Evolutionary conservation across 2,113 vertebrate genomes (phyloP), one percentile per base, ranked within the genome.

Genomic region (Sylvia atricapilla): DNA sequence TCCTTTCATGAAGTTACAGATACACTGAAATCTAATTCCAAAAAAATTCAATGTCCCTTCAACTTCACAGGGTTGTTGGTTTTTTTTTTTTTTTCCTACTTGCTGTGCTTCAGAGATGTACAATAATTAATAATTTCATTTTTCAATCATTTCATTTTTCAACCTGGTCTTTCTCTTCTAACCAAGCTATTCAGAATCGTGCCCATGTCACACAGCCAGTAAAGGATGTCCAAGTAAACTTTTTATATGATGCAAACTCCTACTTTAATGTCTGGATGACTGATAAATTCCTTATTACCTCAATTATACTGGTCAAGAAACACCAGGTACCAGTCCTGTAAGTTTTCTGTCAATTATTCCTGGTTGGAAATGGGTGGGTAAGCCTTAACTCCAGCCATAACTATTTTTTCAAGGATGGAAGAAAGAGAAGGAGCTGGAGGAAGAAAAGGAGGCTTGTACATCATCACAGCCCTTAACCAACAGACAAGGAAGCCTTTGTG

Each of bases 1-100:
- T 90, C 78, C 90, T 96, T 94, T 96, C 73, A 87, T 84, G 69
- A 64, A 93, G 84, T 53, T 53, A 76, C 21, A 84, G 74, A 68
- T 62, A 84, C 60, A 64, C 3, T 67, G 33, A 52, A 92, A 87
- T 70, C 58, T 69, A 64, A n/a, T 94, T 95, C 2, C 1, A 46
- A 92, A 89, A 70, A 75, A 41, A 67, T 20, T 84, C 89, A 89
- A 76, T 90, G 81, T 39, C 82, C 80, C 80, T 93, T 95, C 84
- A 90, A 50, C 80, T 92, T 84, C 56, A 72, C 33, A 70, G 75
- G 75, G 58, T 13, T n/a, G n/a, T n/a, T n/a, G n/a, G n/a, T n/a
- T n/a, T 44, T 79, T 19, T 44, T 46, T 24, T 49, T 46, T 47
- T 47, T 92, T 89, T 80, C 83, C 74, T 69, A 60, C 77, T 92